phyloP scores from a whole-genome alignment of 2,113 vertebrate species.

The Bolborhynchus lineola region DNA sequence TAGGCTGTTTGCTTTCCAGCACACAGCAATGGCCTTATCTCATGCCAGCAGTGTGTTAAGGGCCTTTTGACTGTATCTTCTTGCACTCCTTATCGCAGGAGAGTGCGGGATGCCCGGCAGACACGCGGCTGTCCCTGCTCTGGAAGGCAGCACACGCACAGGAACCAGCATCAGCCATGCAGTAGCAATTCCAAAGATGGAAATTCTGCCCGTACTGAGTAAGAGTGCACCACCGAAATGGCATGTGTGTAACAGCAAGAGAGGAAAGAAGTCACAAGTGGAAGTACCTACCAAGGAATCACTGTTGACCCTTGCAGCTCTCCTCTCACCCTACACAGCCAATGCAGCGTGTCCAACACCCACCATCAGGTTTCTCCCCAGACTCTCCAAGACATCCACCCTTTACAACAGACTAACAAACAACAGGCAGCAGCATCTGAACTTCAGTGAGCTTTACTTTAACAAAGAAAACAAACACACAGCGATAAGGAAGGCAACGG shows the following conservation, averaged over 20 bases:
- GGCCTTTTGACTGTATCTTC: not conserved
- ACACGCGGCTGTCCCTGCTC: not conserved
- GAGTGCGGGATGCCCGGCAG: not conserved
- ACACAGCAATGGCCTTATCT: not conserved
- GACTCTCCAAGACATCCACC: not conserved
- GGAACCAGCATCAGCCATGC: not conserved
- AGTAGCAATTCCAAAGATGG: conserved; percentile 51
- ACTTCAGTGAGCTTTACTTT: not conserved
- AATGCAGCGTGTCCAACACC: rapidly evolving
- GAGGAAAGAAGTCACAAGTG: not conserved
- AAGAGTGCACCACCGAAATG: not conserved
- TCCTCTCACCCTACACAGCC: rapidly evolving
- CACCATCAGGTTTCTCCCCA: not conserved
- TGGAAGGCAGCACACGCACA: not conserved
- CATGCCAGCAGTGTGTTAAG: not conserved
- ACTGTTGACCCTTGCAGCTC: not conserved
- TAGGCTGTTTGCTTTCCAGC: not conserved
- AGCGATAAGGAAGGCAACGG: rapidly evolving
- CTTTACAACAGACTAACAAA: not conserved
- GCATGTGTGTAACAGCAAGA: not conserved
- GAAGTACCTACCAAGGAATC: not conserved
- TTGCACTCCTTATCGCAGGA: not conserved
- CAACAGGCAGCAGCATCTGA: not conserved
- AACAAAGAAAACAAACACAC: not conserved
- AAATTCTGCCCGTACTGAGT: conserved; percentile 27